A percentile compares a stretch with the other conserved stretches of the same genome.
phyloP scores from a whole-genome alignment of 2,888 invertebrate species.

The Lochmaea capreae region DNA sequence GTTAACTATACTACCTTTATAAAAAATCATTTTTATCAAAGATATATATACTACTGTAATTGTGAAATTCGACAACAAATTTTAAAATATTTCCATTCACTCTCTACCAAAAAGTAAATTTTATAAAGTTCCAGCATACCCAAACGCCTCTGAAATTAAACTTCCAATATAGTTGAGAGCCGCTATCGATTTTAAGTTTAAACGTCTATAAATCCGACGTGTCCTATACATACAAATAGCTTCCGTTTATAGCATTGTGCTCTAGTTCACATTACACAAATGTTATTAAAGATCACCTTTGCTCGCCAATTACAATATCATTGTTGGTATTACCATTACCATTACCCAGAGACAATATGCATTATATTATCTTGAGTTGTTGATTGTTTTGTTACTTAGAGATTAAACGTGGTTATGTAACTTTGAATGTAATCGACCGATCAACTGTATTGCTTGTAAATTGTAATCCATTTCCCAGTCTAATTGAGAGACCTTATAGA shows the following conservation, averaged over 20 bases:
- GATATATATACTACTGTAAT: no score
- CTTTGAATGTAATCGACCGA: no score
- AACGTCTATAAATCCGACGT: not conserved
- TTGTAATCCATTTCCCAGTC: no score
- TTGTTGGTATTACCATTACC: not conserved
- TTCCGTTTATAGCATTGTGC: not conserved
- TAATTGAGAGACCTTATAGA: no score
- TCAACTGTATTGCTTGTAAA: no score
- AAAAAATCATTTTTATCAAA: no score
- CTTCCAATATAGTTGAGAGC: not conserved
- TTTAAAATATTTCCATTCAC: no score
- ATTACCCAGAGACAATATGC: not conserved
- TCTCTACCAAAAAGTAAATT: no score
- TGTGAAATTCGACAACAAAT: no score
- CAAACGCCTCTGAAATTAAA: not conserved
- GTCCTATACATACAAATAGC: not conserved
- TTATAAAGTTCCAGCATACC: no score
- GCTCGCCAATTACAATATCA: not conserved
- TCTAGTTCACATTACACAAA: not conserved
- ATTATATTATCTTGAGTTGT: not conserved
- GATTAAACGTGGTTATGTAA: not conserved
- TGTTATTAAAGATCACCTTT: not conserved
- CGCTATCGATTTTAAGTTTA: not conserved
- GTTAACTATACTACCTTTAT: no score
- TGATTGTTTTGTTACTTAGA: not conserved